A percentile compares a stretch with the other conserved stretches of the same genome.
These are phyloP conservation scores for Stegophylla sp. DNA, from an alignment of 2,888 invertebrate genomes.

Conservation along the genomic window DNA sequence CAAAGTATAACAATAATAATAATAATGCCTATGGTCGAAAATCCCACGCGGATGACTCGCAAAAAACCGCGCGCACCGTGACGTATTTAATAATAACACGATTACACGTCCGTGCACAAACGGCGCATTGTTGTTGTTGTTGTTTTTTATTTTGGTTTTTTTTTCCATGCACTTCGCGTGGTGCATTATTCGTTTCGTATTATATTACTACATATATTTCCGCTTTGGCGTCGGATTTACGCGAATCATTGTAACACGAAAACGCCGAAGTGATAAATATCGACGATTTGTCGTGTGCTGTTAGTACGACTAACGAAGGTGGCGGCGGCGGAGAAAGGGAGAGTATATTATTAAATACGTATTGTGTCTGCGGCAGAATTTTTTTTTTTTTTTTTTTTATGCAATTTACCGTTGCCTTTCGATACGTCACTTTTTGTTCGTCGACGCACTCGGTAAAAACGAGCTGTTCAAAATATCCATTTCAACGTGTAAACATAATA, in stretches of 20 bases:
- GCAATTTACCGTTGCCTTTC: not conserved
- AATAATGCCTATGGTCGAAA: not conserved
- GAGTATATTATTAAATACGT: not conserved
- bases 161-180: not conserved
- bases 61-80: not conserved
- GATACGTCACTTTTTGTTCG: not conserved
- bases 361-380: no score
- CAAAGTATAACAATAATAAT: not conserved
- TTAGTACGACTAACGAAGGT: no score
- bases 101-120: conserved; percentile 22
- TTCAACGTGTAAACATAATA: no score
- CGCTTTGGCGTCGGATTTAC: not conserved
- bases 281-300: not conserved
- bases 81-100: conserved; percentile 1
- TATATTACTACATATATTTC: conserved; percentile 25
- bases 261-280: conserved; percentile 24
- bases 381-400: not conserved
- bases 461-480: no score
- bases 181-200: not conserved
- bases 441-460: no score
- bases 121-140: not conserved
- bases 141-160: not conserved
- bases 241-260: conserved; percentile 28
- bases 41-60: conserved; percentile 18
- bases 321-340: conserved; percentile 6